These are phyloP conservation scores for Gila robusta DNA, from an alignment of 2,797 vertebrate genomes.

Conservation along the genomic window DNA sequence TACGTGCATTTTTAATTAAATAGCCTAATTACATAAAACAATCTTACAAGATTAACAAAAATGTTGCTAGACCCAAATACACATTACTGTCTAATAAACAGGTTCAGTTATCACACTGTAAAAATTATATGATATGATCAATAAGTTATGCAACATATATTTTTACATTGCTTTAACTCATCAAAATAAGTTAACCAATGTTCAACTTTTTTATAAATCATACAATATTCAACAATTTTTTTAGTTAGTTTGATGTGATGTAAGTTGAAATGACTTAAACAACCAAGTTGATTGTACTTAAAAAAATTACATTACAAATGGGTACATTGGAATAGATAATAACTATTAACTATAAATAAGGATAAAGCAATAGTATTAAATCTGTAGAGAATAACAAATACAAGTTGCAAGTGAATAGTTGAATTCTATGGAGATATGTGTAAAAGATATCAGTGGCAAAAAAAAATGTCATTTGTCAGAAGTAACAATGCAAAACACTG, in stretches of 20 bases:
- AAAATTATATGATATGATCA: too few species aligned
- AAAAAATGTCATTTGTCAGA: background rate
- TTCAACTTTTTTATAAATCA: too few species aligned
- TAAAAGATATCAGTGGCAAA: background rate
- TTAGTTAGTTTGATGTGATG: too few species aligned
- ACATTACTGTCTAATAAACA: background rate
- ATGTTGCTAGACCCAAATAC: background rate
- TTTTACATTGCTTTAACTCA: too few species aligned
- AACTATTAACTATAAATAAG: background rate
- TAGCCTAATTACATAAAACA: background rate
- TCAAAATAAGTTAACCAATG: too few species aligned
- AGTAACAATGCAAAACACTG: background rate
- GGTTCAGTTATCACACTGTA: background rate
- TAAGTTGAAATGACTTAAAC: too few species aligned
- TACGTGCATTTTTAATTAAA: background rate
- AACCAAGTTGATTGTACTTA: too few species aligned
- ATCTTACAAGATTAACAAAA: background rate
- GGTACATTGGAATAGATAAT: too few species aligned
- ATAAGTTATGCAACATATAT: too few species aligned
- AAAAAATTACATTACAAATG: too few species aligned
- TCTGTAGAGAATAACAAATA: background rate
- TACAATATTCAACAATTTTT: too few species aligned
- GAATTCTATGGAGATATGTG: background rate
- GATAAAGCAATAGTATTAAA: background rate
- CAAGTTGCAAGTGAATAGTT: background rate